phyloP scores from a whole-genome alignment of 2,888 invertebrate species.

The Latrodectus hesperus region DNA sequence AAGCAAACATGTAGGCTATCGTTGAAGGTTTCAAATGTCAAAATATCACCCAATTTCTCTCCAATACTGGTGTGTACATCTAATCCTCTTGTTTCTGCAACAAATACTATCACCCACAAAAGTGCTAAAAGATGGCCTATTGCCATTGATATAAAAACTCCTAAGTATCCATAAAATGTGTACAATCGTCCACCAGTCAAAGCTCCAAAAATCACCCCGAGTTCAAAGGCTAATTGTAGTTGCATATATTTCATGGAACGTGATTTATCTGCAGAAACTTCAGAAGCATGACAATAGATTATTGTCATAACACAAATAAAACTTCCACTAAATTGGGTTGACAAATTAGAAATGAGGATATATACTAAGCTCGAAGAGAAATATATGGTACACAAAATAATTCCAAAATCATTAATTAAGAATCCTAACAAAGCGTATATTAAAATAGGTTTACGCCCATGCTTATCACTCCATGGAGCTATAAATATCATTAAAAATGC shows the following conservation, averaged over 20 bases:
- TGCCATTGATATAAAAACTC: conserved; percentile 26
- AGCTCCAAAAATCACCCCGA: conserved; percentile 79
- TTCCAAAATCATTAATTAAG: conserved; percentile 35
- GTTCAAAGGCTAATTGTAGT: conserved; percentile 78
- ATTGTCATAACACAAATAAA: conserved; percentile 56
- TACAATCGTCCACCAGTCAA: conserved; percentile 51
- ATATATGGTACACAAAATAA: conserved; percentile 46
- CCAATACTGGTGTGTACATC: conserved; percentile 12
- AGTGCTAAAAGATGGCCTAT: conserved; percentile 36
- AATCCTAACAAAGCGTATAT: conserved; percentile 53
- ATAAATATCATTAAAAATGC: conserved; percentile 50
- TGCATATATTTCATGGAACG: conserved; percentile 54
- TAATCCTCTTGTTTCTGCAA: conserved; percentile 47
- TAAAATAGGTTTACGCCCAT: conserved; percentile 66
- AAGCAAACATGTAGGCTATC: conserved; percentile 46
- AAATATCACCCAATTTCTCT: conserved; percentile 51
- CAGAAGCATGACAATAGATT: conserved; percentile 61
- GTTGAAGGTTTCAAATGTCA: conserved; percentile 36
- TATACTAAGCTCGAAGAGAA: conserved; percentile 32
- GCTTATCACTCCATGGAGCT: conserved; percentile 68
- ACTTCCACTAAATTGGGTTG: conserved; percentile 43
- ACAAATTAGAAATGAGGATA: conserved; percentile 38
- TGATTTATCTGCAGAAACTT: conserved; percentile 35
- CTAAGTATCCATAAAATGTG: conserved; percentile 31
- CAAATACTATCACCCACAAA: conserved; percentile 40